phyloP scores from a whole-genome alignment of 2,888 invertebrate genomes.

The Odontocerum albicorne region DNA sequence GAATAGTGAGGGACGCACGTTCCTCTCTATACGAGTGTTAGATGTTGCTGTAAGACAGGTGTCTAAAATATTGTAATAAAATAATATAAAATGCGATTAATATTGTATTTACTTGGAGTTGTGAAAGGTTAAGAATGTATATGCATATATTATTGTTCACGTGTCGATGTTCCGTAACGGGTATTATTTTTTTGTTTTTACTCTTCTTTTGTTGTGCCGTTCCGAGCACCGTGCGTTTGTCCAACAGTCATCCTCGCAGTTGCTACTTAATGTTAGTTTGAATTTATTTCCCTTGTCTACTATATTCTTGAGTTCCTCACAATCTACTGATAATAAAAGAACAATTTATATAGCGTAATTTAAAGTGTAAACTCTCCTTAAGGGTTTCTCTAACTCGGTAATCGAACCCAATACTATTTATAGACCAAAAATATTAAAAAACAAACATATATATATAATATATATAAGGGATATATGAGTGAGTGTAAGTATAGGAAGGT shows the following conservation, averaged over 20 bases:
- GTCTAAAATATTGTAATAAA: conserved; percentile 43
- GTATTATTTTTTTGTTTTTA: conserved; percentile 23
- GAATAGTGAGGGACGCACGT: conserved; percentile 28
- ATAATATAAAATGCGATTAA: conserved; percentile 11
- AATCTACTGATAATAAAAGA: no score
- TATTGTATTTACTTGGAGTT: conserved; percentile 16
- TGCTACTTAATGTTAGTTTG: background rate
- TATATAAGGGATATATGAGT: no score
- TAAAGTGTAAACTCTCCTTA: no score
- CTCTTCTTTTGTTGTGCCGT: background rate
- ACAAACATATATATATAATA: no score
- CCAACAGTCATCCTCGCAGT: no score
- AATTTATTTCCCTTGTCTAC: background rate
- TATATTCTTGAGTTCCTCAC: no score
- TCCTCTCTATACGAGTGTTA: conserved; percentile 45
- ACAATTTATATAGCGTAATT: no score
- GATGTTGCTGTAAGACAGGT: conserved; percentile 60
- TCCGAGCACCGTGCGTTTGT: background rate
- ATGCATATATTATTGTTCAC: conserved; percentile 8
- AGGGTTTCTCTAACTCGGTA: no score
- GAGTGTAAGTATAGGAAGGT: no score
- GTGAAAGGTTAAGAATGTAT: conserved; percentile 9
- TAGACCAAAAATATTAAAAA: no score
- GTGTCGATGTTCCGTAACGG: conserved; percentile 26
- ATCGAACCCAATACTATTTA: no score